Conservation (phyloP, 2,888 invertebrate genomes). For the Cryptocephalus moraei region DNA sequence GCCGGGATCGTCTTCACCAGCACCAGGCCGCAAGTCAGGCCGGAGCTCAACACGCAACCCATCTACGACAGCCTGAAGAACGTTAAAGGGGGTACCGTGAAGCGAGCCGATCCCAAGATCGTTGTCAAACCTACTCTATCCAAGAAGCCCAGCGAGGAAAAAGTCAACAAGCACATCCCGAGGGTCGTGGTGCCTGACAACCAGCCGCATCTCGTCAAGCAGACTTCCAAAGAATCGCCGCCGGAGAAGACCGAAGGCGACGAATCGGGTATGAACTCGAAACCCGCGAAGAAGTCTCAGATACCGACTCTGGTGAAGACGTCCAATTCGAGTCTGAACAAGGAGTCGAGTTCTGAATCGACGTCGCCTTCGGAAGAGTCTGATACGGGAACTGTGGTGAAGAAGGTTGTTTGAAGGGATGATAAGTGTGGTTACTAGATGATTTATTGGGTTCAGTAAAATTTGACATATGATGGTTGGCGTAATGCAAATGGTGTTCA, state of each 20-base stretch:
- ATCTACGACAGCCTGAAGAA: constrained; percentile 28
- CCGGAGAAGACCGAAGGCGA: neutral
- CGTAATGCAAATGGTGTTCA: too few species aligned
- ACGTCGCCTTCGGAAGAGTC: constrained; percentile 38
- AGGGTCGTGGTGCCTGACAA: constrained; percentile 39
- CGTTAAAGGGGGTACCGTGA: constrained; percentile 15
- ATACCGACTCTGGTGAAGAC: constrained; percentile 32
- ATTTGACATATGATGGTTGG: too few species aligned
- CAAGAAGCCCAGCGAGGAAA: constrained; percentile 25
- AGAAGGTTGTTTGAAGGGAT: constrained; percentile 6
- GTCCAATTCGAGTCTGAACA: constrained; percentile 21
- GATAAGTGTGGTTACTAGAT: too few species aligned
- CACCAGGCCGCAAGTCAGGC: constrained; percentile 38
- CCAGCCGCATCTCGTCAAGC: constrained; percentile 15
- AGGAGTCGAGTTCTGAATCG: constrained; percentile 44
- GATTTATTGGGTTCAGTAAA: too few species aligned
- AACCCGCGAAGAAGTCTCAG: constrained; percentile 26
- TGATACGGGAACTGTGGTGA: constrained; percentile 38
- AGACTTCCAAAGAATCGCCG: neutral
- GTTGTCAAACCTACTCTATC: constrained; percentile 49
- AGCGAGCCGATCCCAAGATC: constrained; percentile 46
- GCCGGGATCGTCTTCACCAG: constrained; percentile 44
- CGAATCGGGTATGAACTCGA: neutral
- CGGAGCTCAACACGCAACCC: constrained; percentile 25
- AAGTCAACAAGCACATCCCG: constrained; percentile 34